Evolutionary conservation across 2,113 vertebrate species (phyloP), one percentile per base, ranked within the genome.

Genomic region (Melanotaenia duboulayi): DNA sequence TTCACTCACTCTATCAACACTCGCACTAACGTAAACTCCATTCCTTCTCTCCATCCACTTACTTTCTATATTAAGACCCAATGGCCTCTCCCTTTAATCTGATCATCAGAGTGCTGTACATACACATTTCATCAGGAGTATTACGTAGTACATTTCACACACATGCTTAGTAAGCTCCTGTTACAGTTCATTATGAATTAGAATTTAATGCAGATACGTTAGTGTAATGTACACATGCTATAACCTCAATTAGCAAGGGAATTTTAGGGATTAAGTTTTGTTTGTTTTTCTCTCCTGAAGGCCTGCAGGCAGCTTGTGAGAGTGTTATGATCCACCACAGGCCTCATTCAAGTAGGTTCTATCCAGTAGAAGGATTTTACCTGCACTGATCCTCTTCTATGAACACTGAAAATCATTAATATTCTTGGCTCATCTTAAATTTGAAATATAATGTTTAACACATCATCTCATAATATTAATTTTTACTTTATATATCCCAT

Each of bases 1-100:
- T 79, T 85, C 86, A 83, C 75, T 68, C 49, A 66, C 70, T 90
- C 89, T n/a, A 39, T 90, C 89, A 90, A 86, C 86, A 84, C 86
- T 11, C 46, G 48, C 68, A 7, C 86, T 74, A 78, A 58, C 73
- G 80, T 80, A 80, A 83, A 71, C 40, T 20, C 65, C 74, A 74
- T 78, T 73, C 74, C 87, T 76, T 16, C 57, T 19, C 58, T 52
- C 70, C 76, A 32, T 62, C 79, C 80, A 82, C 75, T 83, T 70
- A 85, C 77, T 72, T 86, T 92, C 87, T 89, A 90, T 86, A 82
- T 90, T 86, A 82, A 83, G 81, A 23, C 37, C 58, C 56, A 4
- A 11, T 44, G 46, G 11, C 39, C 35, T 20, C 51, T 59, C 37
- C 61, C 14, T 51, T 72, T 63, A 62, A 54, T 57, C 37, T 59